Percentiles rank a stretch among this genome's conserved stretches.
These are phyloP conservation scores for Meloidogyne hapla DNA, from an alignment of 1,140 invertebrate genomes.

Conservation along the genomic window DNA sequence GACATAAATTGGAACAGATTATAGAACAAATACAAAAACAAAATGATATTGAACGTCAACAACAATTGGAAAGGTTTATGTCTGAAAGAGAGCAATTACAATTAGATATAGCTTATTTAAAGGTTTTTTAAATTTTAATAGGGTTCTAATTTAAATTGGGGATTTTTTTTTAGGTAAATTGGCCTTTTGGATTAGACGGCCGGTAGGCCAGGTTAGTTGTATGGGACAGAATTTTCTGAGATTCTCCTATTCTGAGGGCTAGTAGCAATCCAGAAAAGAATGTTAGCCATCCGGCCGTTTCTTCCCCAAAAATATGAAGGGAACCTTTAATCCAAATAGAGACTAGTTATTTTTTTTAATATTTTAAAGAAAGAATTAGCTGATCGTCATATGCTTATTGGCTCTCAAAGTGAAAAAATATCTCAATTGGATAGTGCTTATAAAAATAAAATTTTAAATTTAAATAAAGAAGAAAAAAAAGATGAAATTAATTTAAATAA, in stretches of 20 bases:
- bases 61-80: constrained; percentile 19
- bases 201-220: too few relatives aligned
- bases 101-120: constrained; percentile 8
- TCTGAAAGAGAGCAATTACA: constrained; percentile 19
- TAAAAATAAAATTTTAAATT: not conserved
- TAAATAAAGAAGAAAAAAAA: constrained; percentile 11
- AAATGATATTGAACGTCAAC: constrained; percentile 11
- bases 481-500: not conserved
- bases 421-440: constrained; percentile 42
- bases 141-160: not conserved
- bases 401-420: constrained; percentile 54
- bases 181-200: too few relatives aligned
- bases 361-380: constrained; percentile 46
- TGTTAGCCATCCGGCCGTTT: too few relatives aligned
- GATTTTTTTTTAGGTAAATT: too few relatives aligned
- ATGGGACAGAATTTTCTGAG: too few relatives aligned
- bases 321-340: too few relatives aligned
- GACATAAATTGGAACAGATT: constrained; percentile 38
- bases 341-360: not conserved
- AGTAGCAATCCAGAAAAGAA: too few relatives aligned
- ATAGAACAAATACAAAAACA: constrained; percentile 36
- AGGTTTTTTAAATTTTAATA: constrained; percentile 4
- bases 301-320: too few relatives aligned
- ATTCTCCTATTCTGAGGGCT: too few relatives aligned
- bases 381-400: constrained; percentile 48